Evolutionary conservation across 2,113 vertebrate species (phyloP).

Genomic region (Prochilodus magdalenae): DNA sequence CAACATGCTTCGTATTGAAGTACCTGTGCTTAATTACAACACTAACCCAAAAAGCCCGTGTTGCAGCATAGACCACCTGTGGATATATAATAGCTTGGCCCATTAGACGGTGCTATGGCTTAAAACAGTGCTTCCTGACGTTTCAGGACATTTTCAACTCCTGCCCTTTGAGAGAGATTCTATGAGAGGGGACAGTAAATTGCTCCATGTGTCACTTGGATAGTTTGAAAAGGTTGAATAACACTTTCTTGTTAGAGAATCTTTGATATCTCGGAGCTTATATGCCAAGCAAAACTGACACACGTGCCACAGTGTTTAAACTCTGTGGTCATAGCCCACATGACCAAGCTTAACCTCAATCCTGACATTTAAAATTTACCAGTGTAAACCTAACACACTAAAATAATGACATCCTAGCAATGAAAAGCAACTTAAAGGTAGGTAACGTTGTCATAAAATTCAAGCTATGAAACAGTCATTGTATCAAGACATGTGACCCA

Average conservation of each 20-base stretch:
- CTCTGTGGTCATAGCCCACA: not conserved
- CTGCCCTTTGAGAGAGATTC: too few species aligned
- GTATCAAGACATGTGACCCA: too few species aligned
- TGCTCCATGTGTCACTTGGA: not conserved
- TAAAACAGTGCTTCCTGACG: not conserved
- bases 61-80: not conserved
- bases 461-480: too few species aligned
- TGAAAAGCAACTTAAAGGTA: too few species aligned
- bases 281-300: not conserved
- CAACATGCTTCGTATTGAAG: too few species aligned
- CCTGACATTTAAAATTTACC: too few species aligned
- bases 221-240: not conserved
- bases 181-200: too few species aligned
- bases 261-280: not conserved
- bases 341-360: constrained; percentile 16
- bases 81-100: not conserved
- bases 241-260: not conserved
- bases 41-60: not conserved
- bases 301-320: not conserved
- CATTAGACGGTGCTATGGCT: constrained; percentile 9
- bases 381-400: not conserved
- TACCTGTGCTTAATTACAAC: not conserved
- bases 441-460: too few species aligned
- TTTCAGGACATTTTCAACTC: not conserved
- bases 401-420: too few species aligned